Conservation (phyloP, 2,113 vertebrate genomes). For the Pheucticus melanocephalus region DNA sequence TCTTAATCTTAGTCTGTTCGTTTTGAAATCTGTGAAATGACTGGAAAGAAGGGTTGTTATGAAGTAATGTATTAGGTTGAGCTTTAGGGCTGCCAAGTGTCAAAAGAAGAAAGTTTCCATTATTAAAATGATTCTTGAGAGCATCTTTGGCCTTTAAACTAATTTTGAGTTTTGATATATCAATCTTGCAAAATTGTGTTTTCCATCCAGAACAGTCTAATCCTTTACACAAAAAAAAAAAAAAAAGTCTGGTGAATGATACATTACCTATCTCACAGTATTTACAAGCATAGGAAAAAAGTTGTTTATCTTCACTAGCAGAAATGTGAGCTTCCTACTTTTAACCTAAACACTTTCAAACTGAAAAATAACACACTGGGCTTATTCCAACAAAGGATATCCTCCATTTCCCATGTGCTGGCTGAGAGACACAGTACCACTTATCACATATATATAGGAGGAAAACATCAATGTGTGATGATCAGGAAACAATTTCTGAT, state of each 20-base stretch:
- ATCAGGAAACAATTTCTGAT: conserved; percentile 61
- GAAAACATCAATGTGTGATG: conserved; percentile 22
- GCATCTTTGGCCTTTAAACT: background rate
- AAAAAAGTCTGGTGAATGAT: background rate
- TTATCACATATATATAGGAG: background rate
- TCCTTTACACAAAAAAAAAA: background rate
- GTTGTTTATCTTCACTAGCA: conserved; percentile 64
- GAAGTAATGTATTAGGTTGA: background rate
- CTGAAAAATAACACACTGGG: conserved; percentile 27
- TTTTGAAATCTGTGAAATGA: background rate
- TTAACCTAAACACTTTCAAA: conserved; percentile 60
- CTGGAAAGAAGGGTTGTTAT: background rate
- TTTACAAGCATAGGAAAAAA: conserved; percentile 32
- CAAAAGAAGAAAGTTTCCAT: background rate
- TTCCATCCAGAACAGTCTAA: background rate
- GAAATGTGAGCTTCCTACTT: conserved; percentile 73
- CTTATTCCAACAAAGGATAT: conserved; percentile 75
- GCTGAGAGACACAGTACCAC: background rate
- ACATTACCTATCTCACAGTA: background rate
- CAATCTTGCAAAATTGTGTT: background rate
- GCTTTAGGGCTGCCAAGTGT: background rate
- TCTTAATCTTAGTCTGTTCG: background rate
- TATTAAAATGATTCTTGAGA: background rate
- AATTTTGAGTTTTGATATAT: background rate
- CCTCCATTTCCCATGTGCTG: conserved; percentile 70